Percentiles rank a stretch among this genome's conserved stretches.
phyloP scores from a whole-genome alignment of 2,888 invertebrate species.

The Pterostichus niger region DNA sequence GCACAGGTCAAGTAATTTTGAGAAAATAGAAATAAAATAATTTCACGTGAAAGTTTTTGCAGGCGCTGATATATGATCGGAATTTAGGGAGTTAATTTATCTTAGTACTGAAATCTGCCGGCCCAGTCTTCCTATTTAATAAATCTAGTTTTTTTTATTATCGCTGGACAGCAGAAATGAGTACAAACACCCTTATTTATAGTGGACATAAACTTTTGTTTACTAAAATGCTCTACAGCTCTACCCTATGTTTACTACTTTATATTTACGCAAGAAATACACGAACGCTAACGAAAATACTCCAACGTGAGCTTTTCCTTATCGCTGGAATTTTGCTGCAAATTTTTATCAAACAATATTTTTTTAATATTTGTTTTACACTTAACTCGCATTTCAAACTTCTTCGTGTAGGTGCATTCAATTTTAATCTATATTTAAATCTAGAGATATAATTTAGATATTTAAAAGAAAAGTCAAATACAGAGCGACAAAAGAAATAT shows the following conservation, averaged over 20 bases:
- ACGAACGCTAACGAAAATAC: conserved; percentile 28
- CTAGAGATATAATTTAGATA: too few species aligned
- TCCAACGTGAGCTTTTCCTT: conserved; percentile 8
- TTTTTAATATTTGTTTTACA: too few species aligned
- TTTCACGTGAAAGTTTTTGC: conserved; percentile 17
- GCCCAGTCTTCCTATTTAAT: conserved; percentile 25
- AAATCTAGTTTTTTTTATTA: conserved; percentile 37
- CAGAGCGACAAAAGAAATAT: too few species aligned
- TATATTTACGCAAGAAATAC: conserved; percentile 30
- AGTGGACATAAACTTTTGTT: conserved; percentile 28
- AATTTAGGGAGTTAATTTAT: conserved; percentile 38
- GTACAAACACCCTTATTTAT: conserved; percentile 35
- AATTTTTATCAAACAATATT: conserved; percentile 7
- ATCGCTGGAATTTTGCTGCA: neutral
- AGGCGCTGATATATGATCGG: conserved; percentile 14
- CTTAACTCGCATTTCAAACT: too few species aligned
- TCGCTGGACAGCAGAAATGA: conserved; percentile 14
- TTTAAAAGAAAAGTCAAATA: too few species aligned
- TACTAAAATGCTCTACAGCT: conserved; percentile 15
- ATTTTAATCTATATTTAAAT: too few species aligned
- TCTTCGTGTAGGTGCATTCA: too few species aligned
- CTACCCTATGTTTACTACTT: conserved; percentile 32
- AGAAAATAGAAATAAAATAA: too few species aligned
- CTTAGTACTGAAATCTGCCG: neutral
- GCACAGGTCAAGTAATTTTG: conserved; percentile 8